Conservation (phyloP, 2,888 invertebrate species). For the Sphaerophoria taeniata region DNA sequence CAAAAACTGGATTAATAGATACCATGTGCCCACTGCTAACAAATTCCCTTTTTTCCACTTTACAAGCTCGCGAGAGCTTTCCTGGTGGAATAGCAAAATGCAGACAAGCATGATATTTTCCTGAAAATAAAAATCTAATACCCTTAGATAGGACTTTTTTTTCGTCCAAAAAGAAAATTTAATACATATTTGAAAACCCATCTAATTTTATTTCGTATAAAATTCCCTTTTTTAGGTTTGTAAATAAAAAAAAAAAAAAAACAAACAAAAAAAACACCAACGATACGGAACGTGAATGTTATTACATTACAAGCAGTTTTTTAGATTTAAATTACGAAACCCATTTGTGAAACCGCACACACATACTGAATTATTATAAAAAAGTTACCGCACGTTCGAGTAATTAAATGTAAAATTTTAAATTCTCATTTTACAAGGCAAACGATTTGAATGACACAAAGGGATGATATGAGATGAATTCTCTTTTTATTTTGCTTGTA, state of each 20-base stretch:
- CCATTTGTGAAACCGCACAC: background rate
- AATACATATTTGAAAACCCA: background rate
- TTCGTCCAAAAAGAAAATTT: background rate
- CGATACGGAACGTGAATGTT: conserved; percentile 6
- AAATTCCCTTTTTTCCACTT: background rate
- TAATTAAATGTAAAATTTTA: conserved; percentile 4
- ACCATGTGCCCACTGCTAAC: background rate
- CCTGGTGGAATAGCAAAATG: conserved; percentile 1
- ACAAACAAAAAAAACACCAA: background rate
- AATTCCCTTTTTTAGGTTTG: conserved; percentile 8
- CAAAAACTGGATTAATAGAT: background rate
- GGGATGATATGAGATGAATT: background rate
- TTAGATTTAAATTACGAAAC: background rate
- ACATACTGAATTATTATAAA: background rate
- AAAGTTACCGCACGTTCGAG: background rate
- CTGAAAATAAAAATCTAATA: background rate
- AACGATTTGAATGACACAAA: background rate
- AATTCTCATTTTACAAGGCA: background rate
- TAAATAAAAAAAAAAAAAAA: background rate
- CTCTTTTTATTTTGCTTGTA: background rate
- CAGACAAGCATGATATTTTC: background rate
- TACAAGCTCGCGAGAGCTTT: background rate
- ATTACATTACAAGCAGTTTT: background rate
- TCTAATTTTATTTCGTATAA: conserved; percentile 1
- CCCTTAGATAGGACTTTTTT: background rate